Base-by-base conservation (phyloP, 2,113 vertebrate species). In the Cyprinodon variegatus region DNA sequence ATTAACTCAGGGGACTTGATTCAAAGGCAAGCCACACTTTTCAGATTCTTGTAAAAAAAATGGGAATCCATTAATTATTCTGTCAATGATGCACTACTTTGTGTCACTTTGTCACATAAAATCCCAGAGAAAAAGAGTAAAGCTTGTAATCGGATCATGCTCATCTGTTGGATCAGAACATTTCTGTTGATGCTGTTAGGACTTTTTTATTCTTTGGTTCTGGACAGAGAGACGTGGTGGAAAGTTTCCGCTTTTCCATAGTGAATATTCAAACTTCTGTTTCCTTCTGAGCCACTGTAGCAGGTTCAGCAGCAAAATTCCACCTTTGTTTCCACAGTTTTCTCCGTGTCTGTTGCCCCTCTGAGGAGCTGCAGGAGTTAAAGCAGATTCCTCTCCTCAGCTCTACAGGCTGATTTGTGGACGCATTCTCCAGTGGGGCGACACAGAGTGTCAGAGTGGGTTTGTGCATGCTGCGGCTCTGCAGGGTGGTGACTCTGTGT, bases 361-460 rank as follows among this genome's bases (percentile, higher is more conserved):
- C 65, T 37, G 70, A 84, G 82, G 82, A 74, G 83, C 29, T 11
- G 67, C 73, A 84, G 83, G 81, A 89, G 87, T 89, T 92, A 89
- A 89, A 79, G 37, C 83, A n/a, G 38, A 76, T 74, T 80, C 82
- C 77, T 79, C 83, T 53, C 11, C 82, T 85, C 38, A 10, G 29
- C 87, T 90, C 11, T 88, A 89, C 84, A 80, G 83, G 88, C 83
- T 81, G 79, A 76, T 86, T 91, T 87, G 83, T 91, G 83, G 72
- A 46, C 66, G 74, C 36, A 62, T 69, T 81, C 83, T 68, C 69
- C 70, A 74, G 83, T 83, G 82, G 88, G 79, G 85, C 79, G 84
- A 82, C 79, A 36, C 76, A 82, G 89, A 86, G 82, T 88, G 88
- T 90, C 86, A 86, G 72, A 60, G 85, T 87, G 81, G 85, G 81